These are phyloP conservation scores for Cacatua alba DNA, from an alignment of 2,113 vertebrate species.

Conservation along the genomic window DNA sequence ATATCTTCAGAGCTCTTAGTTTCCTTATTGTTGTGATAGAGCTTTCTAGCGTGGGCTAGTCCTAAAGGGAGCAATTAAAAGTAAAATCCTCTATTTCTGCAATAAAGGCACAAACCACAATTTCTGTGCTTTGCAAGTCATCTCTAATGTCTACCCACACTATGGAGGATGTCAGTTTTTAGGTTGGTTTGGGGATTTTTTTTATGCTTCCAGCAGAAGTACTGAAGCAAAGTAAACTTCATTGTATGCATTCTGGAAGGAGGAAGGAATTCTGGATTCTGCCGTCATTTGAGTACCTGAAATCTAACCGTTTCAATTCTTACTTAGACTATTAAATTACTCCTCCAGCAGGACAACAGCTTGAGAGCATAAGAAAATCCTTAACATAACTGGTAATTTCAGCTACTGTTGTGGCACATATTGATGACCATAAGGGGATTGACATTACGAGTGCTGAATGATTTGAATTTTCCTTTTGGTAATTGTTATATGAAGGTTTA, in stretches of 20 bases:
- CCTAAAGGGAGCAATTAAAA: constrained; percentile 17
- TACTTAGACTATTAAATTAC: neutral
- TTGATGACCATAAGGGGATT: neutral
- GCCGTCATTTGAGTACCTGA: neutral
- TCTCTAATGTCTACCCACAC: neutral
- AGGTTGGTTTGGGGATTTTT: neutral
- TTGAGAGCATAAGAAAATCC: neutral
- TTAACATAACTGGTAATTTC: neutral
- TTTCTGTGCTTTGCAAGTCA: neutral
- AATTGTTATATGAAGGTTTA: neutral
- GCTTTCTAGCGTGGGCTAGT: neutral
- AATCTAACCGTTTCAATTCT: neutral
- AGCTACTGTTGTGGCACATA: accelerated
- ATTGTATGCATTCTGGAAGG: neutral
- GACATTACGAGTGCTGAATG: neutral
- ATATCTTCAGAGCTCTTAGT: neutral
- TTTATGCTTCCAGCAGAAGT: neutral
- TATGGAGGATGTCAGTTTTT: neutral
- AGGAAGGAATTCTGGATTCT: neutral
- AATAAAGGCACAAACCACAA: neutral
- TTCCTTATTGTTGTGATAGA: neutral
- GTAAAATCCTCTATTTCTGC: neutral
- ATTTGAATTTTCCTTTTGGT: neutral
- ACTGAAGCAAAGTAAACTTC: neutral
- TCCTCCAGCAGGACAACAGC: neutral